Evolutionary conservation across 2,888 invertebrate species (phyloP).

Genomic region (Anodontia alba): DNA sequence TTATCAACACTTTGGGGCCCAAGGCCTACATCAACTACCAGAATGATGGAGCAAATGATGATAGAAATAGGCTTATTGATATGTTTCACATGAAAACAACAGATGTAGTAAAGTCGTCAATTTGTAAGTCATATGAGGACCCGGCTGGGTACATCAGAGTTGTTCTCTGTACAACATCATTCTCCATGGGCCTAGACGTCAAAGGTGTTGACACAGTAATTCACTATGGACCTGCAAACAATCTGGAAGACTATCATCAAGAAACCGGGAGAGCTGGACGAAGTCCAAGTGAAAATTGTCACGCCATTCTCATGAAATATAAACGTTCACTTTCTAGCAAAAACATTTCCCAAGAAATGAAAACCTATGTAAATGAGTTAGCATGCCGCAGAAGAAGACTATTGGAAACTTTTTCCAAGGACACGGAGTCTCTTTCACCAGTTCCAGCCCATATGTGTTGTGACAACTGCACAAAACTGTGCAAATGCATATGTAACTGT

Average conservation of each 20-base stretch:
- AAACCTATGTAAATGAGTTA: conserved; percentile 16
- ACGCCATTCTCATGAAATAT: conserved; percentile 35
- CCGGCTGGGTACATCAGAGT: conserved; percentile 40
- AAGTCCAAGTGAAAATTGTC: conserved; percentile 25
- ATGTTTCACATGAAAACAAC: conserved; percentile 28
- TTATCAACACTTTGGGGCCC: not conserved
- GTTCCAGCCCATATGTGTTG: conserved; percentile 20
- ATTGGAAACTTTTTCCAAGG: not conserved
- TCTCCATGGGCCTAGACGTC: conserved; percentile 51
- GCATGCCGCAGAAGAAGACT: conserved; percentile 5
- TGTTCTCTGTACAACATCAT: conserved; percentile 47
- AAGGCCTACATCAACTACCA: conserved; percentile 20
- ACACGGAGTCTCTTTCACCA: not conserved
- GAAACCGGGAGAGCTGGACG: conserved; percentile 46
- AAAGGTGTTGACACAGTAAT: conserved; percentile 45
- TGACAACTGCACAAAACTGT: conserved; percentile 13
- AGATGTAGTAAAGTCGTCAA: conserved; percentile 36
- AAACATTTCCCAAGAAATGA: conserved; percentile 34
- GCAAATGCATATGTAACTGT: conserved; percentile 22
- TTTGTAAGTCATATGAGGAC: conserved; percentile 36
- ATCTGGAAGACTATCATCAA: conserved; percentile 43
- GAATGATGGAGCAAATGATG: conserved; percentile 19
- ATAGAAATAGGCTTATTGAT: conserved; percentile 14
- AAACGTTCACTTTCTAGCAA: conserved; percentile 27
- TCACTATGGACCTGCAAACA: conserved; percentile 46